Conservation (phyloP, 1,140 invertebrate species). For the Drosophila lacteicornis region DNA sequence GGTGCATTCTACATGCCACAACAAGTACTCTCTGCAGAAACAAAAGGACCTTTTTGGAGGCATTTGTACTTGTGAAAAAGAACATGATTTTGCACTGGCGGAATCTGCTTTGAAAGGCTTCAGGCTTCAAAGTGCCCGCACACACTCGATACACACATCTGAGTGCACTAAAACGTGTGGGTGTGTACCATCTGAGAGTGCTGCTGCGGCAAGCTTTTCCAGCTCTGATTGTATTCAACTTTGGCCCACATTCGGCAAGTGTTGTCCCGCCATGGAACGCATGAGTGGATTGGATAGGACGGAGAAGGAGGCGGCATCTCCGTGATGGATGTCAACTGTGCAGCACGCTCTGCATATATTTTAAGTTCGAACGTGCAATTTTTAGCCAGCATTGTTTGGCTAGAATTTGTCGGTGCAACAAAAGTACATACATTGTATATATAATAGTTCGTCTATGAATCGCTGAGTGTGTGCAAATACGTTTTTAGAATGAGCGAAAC, state of each 20-base stretch:
- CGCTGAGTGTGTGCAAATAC: conserved; percentile 36
- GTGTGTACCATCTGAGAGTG: conserved; percentile 10
- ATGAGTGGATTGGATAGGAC: conserved; percentile 8
- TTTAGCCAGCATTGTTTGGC: conserved; percentile 37
- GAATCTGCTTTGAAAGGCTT: background rate
- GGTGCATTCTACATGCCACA: background rate
- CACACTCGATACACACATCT: conserved; percentile 13
- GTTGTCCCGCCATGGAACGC: conserved; percentile 22
- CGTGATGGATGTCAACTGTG: conserved; percentile 17
- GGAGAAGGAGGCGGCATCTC: background rate
- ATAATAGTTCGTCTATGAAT: conserved; percentile 29
- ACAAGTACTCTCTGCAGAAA: background rate
- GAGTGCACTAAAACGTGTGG: conserved; percentile 10
- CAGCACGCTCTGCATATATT: conserved; percentile 17
- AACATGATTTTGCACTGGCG: conserved; percentile 8
- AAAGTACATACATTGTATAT: conserved; percentile 5
- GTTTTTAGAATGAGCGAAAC: conserved; percentile 33
- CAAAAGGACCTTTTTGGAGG: conserved; percentile 7
- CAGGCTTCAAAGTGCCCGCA: conserved; percentile 1
- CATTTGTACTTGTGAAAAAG: background rate
- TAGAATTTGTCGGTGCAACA: conserved; percentile 41
- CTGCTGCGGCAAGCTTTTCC: conserved; percentile 14
- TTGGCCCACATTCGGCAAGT: conserved; percentile 47
- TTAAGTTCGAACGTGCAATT: conserved; percentile 56
- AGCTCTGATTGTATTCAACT: conserved; percentile 48